Evolutionary conservation across 1,140 invertebrate genomes (phyloP), one percentile per base, ranked within the genome.

Genomic region (Calliopsis andreniformis): DNA sequence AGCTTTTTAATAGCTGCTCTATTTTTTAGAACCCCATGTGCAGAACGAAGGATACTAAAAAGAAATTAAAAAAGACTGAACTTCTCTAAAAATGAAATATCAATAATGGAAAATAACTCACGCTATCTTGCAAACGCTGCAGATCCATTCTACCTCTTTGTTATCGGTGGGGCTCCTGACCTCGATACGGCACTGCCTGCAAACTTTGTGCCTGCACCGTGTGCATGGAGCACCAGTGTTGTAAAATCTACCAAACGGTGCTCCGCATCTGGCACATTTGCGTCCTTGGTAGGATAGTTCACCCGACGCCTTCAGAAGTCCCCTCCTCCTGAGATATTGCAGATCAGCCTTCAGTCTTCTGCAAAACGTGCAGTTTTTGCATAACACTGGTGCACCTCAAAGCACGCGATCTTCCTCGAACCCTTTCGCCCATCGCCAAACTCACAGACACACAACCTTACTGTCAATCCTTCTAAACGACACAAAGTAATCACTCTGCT

Each of bases 111-210:
- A 53, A 18, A 16, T 20, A 35, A 87, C 95, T 96, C 92, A 96
- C 95, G 95, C 94, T 89, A 95, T 94, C 91, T 95, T 96, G 87
- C 96, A 96, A 80, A 96, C 93, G 66, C 93, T 92, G 89, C 96
- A 96, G 59, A 96, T 92, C 96, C 96, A 96, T 84, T 96, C 94
- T 64, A 93, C 93, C 67, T 92, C 92, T 83, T 88, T 89, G 64
- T 88, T 85, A 42, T 82, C 85, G 61, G 82, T 66, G 67, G 79
- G 66, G 70, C 78, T 59, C 53, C 83, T 87, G 82, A 94, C 94
- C 85, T 95, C 94, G 53, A 79, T 84, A 78, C 96, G 93, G 88
- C 96, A 96, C 83, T 93, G 93, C 88, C 96, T 95, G 91, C 96
- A 96, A 35, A 96, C 95, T 80, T 94, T 93, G 86, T 94, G 92